A percentile compares a stretch with the other conserved stretches of the same genome.
Evolutionary conservation across 2,113 vertebrate genomes (phyloP).

Genomic region (Cyanoliseus patagonus): DNA sequence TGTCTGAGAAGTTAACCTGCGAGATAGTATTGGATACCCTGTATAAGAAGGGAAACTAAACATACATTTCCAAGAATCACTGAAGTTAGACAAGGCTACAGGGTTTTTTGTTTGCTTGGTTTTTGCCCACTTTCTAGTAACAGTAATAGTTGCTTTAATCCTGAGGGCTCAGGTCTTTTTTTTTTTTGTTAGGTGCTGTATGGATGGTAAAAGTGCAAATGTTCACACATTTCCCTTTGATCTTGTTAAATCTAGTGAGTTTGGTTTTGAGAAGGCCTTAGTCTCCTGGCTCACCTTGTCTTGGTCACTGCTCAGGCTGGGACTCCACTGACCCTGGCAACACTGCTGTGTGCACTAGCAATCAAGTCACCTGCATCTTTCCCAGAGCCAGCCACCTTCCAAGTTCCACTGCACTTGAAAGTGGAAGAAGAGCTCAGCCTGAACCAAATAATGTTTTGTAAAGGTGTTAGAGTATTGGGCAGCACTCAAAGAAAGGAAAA

Average conservation of each 20-base stretch:
- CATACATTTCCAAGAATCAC: background rate
- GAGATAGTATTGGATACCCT: background rate
- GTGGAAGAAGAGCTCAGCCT: background rate
- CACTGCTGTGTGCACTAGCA: accelerated
- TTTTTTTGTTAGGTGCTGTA: background rate
- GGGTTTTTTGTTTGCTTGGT: background rate
- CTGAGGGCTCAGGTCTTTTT: background rate
- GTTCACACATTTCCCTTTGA: background rate
- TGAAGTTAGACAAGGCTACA: background rate
- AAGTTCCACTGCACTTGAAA: background rate
- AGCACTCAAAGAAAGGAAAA: background rate
- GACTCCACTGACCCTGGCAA: background rate
- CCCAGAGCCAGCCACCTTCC: background rate
- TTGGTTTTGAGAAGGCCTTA: background rate
- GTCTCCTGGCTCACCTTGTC: background rate
- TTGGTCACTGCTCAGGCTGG: background rate
- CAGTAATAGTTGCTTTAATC: background rate
- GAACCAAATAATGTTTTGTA: background rate
- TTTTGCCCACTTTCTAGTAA: background rate
- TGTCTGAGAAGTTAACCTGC: background rate
- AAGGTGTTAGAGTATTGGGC: background rate
- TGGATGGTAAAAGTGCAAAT: background rate
- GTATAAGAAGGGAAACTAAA: background rate
- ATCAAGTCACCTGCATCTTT: accelerated
- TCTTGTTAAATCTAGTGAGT: background rate